These are phyloP conservation scores for Crotophaga sulcirostris DNA, from an alignment of 2,113 vertebrate species.

Conservation along the genomic window DNA sequence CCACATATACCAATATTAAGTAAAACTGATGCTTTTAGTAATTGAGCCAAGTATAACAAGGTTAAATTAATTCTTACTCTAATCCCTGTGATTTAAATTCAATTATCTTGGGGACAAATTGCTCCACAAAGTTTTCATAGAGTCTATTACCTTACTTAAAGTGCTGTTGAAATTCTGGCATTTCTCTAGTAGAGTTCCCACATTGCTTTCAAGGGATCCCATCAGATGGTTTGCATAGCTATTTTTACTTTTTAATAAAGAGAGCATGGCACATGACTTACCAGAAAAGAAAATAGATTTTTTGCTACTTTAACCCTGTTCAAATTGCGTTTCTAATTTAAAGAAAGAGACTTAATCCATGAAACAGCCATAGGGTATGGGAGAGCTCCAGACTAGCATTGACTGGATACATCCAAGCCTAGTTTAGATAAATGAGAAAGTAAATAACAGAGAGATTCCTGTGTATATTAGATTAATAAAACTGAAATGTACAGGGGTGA, in stretches of 20 bases:
- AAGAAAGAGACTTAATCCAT: not conserved
- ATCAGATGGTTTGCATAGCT: not conserved
- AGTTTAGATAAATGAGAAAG: not conserved
- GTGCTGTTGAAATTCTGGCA: not conserved
- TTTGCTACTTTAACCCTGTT: not conserved
- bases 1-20: not conserved
- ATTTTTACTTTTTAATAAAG: constrained; percentile 15
- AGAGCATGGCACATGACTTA: not conserved
- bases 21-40: not conserved
- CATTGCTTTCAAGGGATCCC: not conserved
- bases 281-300: not conserved
- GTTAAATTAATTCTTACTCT: constrained; percentile 21
- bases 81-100: constrained; percentile 32
- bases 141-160: not conserved
- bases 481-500: not conserved
- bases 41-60: not conserved
- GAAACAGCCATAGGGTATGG: fast-evolving
- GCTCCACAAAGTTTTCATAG: not conserved
- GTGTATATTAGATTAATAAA: not conserved
- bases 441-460: not conserved
- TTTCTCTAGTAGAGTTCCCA: not conserved
- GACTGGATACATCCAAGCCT: not conserved
- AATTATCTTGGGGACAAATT: not conserved
- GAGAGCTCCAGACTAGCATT: not conserved
- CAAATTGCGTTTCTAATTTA: not conserved